Evolutionary conservation across 2,797 vertebrate species (phyloP).

Genomic region (Sebastolobus altivelis): DNA sequence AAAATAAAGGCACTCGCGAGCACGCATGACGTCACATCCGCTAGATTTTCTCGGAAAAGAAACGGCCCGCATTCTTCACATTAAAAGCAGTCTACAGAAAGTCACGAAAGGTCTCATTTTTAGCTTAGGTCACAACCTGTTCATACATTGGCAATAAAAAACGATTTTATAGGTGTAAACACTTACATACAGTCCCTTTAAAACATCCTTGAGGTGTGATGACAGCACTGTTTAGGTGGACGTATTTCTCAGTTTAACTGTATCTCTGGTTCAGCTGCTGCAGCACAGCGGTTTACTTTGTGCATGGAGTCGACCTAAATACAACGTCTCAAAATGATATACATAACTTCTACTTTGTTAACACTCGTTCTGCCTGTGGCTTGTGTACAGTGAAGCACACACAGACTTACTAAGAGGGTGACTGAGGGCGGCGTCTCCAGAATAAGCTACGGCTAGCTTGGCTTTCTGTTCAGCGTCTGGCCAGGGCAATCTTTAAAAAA

Average conservation of each 20-base stretch:
- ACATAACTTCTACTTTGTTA: conserved; percentile 52
- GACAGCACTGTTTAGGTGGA: neutral
- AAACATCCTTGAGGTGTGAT: neutral
- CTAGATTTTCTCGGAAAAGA: too few relatives aligned
- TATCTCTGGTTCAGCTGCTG: conserved; percentile 11
- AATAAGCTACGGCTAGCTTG: conserved; percentile 64
- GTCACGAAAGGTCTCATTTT: too few relatives aligned
- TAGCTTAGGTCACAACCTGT: too few relatives aligned
- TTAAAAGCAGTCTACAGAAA: too few relatives aligned
- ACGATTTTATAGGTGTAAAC: too few relatives aligned
- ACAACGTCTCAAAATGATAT: neutral
- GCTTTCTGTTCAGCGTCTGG: conserved; percentile 79
- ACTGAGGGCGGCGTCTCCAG: conserved; percentile 72
- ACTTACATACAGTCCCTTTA: too few relatives aligned
- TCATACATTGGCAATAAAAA: too few relatives aligned
- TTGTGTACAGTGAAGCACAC: conserved; percentile 55
- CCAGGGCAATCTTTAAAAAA: conserved; percentile 65
- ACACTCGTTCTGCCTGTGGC: conserved; percentile 60
- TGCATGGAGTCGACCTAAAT: conserved; percentile 42
- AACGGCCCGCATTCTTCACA: too few relatives aligned
- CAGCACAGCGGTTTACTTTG: conserved; percentile 2
- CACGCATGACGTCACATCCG: too few relatives aligned
- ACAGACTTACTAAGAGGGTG: conserved; percentile 51
- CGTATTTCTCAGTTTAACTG: neutral
- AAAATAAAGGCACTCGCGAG: too few relatives aligned